phyloP scores from a whole-genome alignment of 2,797 vertebrate species.

The Gallinago stenura region DNA sequence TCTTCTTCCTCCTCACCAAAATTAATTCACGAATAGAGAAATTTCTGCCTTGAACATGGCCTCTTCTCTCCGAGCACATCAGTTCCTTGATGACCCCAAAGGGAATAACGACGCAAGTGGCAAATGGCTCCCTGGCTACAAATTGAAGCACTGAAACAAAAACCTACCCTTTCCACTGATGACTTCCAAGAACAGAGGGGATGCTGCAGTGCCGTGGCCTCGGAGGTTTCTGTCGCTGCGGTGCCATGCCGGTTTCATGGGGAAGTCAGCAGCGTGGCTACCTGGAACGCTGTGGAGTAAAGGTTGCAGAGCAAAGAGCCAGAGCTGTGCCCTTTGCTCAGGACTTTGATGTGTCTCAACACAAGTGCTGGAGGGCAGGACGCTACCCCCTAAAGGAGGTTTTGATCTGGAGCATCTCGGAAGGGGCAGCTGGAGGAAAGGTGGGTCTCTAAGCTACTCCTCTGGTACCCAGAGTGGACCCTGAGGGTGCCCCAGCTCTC shows the following conservation, averaged over 20 bases:
- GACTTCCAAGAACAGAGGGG: background rate
- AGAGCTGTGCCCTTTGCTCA: background rate
- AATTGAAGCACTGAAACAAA: background rate
- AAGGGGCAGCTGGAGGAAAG: background rate
- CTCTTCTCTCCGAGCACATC: background rate
- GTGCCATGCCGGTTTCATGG: background rate
- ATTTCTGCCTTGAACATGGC: background rate
- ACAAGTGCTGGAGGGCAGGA: background rate
- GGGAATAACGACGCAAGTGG: background rate
- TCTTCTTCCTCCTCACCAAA: background rate
- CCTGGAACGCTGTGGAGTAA: background rate
- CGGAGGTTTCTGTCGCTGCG: background rate
- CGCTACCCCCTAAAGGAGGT: background rate
- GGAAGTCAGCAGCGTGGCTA: background rate
- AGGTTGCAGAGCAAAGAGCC: background rate
- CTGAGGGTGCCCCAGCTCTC: background rate
- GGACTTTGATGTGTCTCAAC: background rate
- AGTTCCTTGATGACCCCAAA: background rate
- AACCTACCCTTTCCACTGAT: background rate
- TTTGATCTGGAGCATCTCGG: background rate
- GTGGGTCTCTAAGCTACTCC: background rate
- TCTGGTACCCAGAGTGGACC: background rate
- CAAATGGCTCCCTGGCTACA: slow-evolving; percentile 1
- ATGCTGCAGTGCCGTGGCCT: background rate
- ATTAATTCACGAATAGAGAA: background rate